Conservation (phyloP, 2,797 vertebrate species). For the Alauda arvensis region DNA sequence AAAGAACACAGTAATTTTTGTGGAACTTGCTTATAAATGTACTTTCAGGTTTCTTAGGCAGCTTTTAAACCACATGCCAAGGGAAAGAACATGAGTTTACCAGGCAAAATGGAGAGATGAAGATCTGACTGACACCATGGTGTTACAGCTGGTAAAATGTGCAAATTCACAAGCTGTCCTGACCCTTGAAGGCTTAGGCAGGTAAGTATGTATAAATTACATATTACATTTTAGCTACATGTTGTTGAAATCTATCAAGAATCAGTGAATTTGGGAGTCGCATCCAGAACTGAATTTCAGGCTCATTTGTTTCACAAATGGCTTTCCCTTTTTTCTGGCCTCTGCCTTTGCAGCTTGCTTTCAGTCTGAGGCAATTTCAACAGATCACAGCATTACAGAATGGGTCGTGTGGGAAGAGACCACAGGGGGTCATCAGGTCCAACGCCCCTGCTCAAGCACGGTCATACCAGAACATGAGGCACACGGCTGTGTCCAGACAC, state of each 20-base stretch:
- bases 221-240: not conserved
- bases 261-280: not conserved
- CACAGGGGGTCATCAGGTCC: not conserved
- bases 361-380: not conserved
- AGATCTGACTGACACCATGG: not conserved
- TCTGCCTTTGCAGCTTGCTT: not conserved
- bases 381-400: not conserved
- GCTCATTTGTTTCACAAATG: not conserved
- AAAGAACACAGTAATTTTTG: not conserved
- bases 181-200: not conserved
- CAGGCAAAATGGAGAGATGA: not conserved
- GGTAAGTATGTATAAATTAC: not conserved
- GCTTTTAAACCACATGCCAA: not conserved
- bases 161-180: not conserved
- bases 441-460: not conserved
- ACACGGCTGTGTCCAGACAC: not conserved
- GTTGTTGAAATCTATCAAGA: not conserved
- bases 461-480: not conserved
- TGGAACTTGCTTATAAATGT: not conserved
- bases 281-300: not conserved
- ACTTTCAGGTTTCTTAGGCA: not conserved
- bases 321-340: not conserved
- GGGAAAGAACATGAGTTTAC: not conserved
- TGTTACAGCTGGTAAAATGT: accelerated
- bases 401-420: not conserved